phyloP scores from a whole-genome alignment of 1,140 invertebrate species.

The Pollicipes pollicipes region DNA sequence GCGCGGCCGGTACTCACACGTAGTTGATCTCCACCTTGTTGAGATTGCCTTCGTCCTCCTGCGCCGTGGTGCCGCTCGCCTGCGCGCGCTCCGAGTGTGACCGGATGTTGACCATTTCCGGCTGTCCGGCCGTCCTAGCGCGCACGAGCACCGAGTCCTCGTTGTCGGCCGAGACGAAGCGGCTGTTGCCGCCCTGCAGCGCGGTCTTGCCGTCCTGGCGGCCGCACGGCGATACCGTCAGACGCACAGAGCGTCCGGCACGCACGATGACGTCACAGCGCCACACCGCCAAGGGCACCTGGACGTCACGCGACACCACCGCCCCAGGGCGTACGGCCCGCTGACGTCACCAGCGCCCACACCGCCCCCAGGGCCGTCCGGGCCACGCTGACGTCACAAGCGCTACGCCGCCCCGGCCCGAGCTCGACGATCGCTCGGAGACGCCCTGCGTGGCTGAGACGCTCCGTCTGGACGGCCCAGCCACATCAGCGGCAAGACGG shows the following conservation, averaged over 20 bases:
- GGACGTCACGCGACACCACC: no score
- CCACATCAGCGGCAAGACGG: no score
- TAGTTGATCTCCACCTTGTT: conserved; percentile 81
- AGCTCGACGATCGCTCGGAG: no score
- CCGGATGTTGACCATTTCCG: conserved; percentile 30
- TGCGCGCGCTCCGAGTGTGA: conserved; percentile 12
- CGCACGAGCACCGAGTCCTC: conserved; percentile 67
- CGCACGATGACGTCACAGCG: no score
- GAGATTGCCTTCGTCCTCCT: conserved; percentile 66
- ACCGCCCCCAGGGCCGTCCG: background rate
- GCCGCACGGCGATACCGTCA: no score
- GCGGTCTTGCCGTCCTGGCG: conserved; percentile 61
- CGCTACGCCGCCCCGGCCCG: no score
- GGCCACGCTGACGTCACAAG: no score
- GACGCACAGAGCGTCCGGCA: background rate
- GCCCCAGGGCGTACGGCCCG: no score
- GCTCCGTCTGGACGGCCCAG: no score
- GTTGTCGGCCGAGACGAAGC: conserved; percentile 62
- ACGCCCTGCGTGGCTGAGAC: no score
- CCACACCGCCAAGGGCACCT: no score
- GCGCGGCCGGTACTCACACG: conserved; percentile 39
- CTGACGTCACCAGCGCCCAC: background rate
- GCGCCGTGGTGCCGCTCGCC: conserved; percentile 27
- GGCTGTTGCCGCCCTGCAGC: conserved; percentile 49
- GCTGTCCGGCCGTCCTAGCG: conserved; percentile 42